A percentile compares a stretch with the other conserved stretches of the same genome.
phyloP scores from a whole-genome alignment of 2,113 vertebrate genomes.

The Dicaeum eximium region DNA sequence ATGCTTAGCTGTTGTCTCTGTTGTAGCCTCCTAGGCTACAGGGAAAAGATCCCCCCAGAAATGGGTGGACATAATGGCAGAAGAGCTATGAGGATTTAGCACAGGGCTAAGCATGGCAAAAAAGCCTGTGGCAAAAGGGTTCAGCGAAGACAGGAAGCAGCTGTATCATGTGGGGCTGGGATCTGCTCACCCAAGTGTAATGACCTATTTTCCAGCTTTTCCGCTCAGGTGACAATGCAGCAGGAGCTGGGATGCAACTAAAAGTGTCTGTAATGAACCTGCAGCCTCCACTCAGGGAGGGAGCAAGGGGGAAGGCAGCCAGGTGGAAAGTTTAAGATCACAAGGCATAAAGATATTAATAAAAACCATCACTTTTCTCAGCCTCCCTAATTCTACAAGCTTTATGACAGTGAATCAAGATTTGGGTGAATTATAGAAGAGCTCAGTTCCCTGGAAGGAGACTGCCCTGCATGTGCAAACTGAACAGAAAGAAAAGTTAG shows the following conservation, averaged over 20 bases:
- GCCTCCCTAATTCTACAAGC: neutral
- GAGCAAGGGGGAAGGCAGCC: neutral
- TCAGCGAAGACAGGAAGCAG: constrained; percentile 29
- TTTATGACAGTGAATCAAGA: neutral
- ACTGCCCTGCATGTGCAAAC: accelerated
- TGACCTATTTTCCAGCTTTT: constrained; percentile 71
- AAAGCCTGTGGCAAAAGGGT: neutral
- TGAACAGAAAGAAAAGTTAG: neutral
- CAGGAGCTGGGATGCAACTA: constrained; percentile 7
- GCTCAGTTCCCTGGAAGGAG: neutral
- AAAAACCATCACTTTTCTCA: neutral
- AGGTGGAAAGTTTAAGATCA: constrained; percentile 48
- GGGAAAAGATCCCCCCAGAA: neutral
- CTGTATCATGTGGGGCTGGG: constrained; percentile 26
- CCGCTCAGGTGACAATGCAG: constrained; percentile 63
- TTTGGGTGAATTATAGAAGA: neutral
- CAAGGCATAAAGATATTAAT: neutral
- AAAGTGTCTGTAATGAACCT: constrained; percentile 41
- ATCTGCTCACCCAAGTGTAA: constrained; percentile 46
- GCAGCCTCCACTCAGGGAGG: neutral
- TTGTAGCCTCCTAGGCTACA: neutral
- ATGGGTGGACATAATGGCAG: neutral
- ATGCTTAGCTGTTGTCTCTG: neutral
- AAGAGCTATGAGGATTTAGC: neutral
- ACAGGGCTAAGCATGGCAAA: neutral